phyloP scores from a whole-genome alignment of 2,113 vertebrate species.

The Mus pahari region DNA sequence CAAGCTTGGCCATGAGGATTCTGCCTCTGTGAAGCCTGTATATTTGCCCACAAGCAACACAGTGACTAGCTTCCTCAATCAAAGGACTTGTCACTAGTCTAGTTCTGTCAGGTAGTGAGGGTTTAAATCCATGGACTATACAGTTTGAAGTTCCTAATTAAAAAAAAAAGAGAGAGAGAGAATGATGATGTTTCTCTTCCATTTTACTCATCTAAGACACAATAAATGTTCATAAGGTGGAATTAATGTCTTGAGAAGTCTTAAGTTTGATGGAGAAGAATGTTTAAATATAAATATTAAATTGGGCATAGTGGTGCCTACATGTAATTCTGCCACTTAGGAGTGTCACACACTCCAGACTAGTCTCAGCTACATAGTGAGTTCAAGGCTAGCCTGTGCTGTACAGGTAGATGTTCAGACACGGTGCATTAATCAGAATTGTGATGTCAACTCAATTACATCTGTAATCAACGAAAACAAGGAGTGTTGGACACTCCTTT shows the following conservation, averaged over 20 bases:
- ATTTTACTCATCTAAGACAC: conserved; percentile 52
- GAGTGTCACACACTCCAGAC: not conserved
- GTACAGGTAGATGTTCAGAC: not conserved
- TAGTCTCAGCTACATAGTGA: not conserved
- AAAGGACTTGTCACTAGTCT: not conserved
- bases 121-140: not conserved
- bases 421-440: not conserved
- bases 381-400: not conserved
- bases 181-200: not conserved
- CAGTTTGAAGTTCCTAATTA: not conserved
- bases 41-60: not conserved
- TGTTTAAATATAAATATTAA: not conserved
- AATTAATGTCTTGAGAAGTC: not conserved
- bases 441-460: not conserved
- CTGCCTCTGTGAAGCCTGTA: not conserved
- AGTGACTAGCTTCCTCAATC: not conserved
- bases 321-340: no score
- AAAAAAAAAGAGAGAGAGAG: no score
- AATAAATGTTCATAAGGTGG: conserved; percentile 16
- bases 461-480: not conserved
- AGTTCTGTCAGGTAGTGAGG: not conserved
- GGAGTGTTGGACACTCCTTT: not conserved
- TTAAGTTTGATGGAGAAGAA: conserved; percentile 23
- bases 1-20: not conserved
- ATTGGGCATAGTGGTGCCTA: not conserved